Base-by-base conservation (phyloP, 2,113 vertebrate genomes). In the Gopherus evgoodei region DNA sequence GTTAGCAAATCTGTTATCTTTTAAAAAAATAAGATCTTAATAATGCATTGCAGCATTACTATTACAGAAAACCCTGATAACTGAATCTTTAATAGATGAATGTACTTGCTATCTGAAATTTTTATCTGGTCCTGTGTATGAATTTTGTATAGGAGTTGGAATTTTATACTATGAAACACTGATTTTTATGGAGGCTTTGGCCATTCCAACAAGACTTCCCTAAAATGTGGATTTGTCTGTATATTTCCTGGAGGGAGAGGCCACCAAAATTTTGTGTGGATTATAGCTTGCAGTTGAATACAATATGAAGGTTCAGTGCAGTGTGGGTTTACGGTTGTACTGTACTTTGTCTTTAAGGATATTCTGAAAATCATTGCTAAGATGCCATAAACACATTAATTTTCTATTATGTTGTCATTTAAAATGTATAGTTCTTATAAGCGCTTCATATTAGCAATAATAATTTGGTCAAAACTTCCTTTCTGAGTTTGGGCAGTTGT, bases 81-180 rank as follows among this genome's bases (percentile, higher is more conserved):
- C 4, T n/a, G 65, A 65, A 17, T 8, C 62, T 65, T 65, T 65
- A 65, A 65, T 35, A 35, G 69, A 44, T 21, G 65, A 25, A 83
- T 80, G 42, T 11, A 22, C 1, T 78, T 93, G 13, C 2, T 2
- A 69, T 69, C 17, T n/a, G 54, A 87, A 69, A 44, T 25, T 11
- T 75, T 0, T 88, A 27, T 35, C 21, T 42, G 38, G 9, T 1
- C 14, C 6, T 65, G 0, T 86, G 11, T 90, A 11, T 90, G 69
- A 84, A 13, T 59, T 90, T 47, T 84, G 92, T 24, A n/a, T 38
- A 21, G 57, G n/a, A 69, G 65, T n/a, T 69, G 65, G 65, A n/a
- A 69, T 69, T n/a, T n/a, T 17, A 8, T 90, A 54, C 12, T 65
- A 31, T 88, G 76, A 76, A 87, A 86, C 8, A 5, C 82, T 4